Conservation (phyloP, 2,113 vertebrate genomes). For the Dromas ardeola region DNA sequence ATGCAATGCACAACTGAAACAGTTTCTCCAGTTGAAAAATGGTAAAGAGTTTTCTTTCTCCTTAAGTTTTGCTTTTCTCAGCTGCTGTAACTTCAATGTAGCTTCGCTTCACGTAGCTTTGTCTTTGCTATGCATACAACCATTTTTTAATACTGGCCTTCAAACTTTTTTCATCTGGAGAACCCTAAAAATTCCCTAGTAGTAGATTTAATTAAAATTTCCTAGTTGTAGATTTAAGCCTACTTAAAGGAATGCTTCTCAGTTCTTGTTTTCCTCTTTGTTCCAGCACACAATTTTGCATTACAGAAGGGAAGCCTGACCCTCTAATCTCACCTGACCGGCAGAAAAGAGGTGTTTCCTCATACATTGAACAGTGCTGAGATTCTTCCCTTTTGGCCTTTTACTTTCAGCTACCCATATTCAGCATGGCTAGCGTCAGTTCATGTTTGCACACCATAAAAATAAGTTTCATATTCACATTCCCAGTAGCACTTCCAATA, state of each 20-base stretch:
- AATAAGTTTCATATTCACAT: background rate
- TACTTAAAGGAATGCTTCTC: background rate
- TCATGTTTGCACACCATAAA: background rate
- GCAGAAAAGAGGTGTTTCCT: background rate
- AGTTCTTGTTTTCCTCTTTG: background rate
- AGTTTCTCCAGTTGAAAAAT: background rate
- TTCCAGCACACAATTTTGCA: background rate
- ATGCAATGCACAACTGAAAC: background rate
- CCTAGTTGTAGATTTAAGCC: background rate
- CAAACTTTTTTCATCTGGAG: background rate
- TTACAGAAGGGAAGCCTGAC: background rate
- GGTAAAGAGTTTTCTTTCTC: background rate
- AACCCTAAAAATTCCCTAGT: background rate
- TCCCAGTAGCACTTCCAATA: background rate
- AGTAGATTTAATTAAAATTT: background rate
- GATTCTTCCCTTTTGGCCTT: background rate
- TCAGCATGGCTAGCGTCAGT: background rate
- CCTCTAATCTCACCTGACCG: background rate
- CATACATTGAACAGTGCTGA: background rate
- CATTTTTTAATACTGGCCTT: background rate
- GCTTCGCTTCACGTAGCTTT: background rate
- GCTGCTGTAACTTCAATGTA: background rate
- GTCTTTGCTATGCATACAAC: background rate
- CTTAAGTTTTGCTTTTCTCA: background rate
- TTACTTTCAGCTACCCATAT: background rate